Evolutionary conservation across 2,113 vertebrate species (phyloP).

Genomic region (Eulacestoma nigropectus): DNA sequence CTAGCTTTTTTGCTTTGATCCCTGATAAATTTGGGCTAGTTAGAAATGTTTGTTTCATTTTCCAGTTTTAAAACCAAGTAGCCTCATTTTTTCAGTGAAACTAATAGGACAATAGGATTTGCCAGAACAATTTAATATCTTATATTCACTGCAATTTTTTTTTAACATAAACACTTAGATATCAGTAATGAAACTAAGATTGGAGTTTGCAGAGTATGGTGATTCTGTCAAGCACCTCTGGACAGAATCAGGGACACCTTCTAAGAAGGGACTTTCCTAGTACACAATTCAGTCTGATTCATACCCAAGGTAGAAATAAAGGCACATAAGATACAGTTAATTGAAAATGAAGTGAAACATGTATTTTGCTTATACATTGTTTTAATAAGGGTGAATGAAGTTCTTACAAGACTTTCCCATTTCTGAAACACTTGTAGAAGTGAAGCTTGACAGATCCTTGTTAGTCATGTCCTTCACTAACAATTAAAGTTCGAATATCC

Average conservation of each 20-base stretch:
- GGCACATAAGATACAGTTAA: not conserved
- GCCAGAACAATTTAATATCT: not conserved
- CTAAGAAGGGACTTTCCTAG: not conserved
- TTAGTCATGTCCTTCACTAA: not conserved
- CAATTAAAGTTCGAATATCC: not conserved
- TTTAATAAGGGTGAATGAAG: not conserved
- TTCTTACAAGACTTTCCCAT: not conserved
- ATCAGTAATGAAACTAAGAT: not conserved
- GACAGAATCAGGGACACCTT: not conserved
- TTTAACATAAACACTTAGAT: not conserved
- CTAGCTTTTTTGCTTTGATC: not conserved
- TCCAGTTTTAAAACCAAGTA: not conserved
- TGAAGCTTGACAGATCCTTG: not conserved
- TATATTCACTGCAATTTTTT: not conserved
- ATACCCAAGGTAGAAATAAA: not conserved
- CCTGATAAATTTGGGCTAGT: not conserved
- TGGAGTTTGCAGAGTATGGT: not conserved
- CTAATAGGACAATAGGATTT: not conserved
- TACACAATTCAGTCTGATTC: not conserved
- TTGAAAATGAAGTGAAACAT: not conserved
- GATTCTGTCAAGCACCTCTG: not conserved
- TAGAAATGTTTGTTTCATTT: not conserved
- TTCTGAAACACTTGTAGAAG: not conserved
- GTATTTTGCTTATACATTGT: not conserved
- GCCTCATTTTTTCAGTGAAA: not conserved